Evolutionary conservation across 2,888 invertebrate genomes (phyloP).

Genomic region (Melipona bicolor): DNA sequence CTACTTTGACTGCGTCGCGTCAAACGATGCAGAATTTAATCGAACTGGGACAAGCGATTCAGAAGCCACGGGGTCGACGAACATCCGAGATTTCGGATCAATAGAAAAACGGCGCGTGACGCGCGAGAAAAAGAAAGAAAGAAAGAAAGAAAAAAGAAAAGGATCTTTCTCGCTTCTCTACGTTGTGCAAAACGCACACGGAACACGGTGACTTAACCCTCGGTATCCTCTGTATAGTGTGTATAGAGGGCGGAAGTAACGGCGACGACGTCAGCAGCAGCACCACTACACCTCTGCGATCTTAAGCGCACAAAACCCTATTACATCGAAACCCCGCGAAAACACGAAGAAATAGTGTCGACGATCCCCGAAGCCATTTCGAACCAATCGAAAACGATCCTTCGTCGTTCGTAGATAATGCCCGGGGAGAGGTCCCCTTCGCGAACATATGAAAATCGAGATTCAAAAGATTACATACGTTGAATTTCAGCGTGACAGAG

Average conservation of each 20-base stretch:
- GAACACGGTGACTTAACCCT: conserved; percentile 67
- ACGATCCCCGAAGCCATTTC: neutral
- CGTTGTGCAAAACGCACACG: conserved; percentile 29
- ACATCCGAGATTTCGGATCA: conserved; percentile 15
- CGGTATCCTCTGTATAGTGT: conserved; percentile 54
- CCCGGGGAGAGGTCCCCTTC: too few species aligned
- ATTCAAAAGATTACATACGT: neutral
- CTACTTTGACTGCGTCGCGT: neutral
- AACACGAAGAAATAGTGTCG: conserved; percentile 2
- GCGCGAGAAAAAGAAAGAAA: neutral
- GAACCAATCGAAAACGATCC: neutral
- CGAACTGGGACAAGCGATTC: conserved; percentile 20
- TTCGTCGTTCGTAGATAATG: neutral
- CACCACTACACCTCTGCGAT: conserved; percentile 52
- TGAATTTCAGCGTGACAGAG: conserved; percentile 8
- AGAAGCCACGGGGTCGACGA: conserved; percentile 1
- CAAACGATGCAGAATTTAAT: conserved; percentile 23
- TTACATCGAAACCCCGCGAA: conserved; percentile 43
- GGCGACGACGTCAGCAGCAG: conserved; percentile 68
- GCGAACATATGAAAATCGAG: too few species aligned
- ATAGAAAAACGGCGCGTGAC: neutral
- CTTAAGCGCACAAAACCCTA: conserved; percentile 39
- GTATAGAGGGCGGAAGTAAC: conserved; percentile 74
- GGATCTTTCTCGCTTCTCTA: neutral
- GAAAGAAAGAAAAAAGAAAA: too few species aligned